A percentile compares a stretch with the other conserved stretches of the same genome.
Evolutionary conservation across 2,888 invertebrate species (phyloP).

Genomic region (Myopa testacea): DNA sequence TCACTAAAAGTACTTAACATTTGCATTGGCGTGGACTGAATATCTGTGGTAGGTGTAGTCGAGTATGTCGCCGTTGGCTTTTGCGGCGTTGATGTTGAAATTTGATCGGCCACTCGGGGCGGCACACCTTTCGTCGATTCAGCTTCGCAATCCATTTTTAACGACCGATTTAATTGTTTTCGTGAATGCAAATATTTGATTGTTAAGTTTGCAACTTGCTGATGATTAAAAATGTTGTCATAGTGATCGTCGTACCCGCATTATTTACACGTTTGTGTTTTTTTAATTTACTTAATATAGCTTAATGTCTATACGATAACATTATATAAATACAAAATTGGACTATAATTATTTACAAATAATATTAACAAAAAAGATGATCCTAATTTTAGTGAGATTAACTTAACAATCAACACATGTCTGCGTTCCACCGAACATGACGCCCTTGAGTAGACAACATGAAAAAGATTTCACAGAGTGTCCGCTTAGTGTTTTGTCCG

Average conservation of each 20-base stretch:
- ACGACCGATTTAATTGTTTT: not conserved
- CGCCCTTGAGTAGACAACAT: conserved; percentile 7
- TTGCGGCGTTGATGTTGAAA: conserved; percentile 62
- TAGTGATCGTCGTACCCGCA: conserved; percentile 19
- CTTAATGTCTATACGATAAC: conserved; percentile 31
- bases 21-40: conserved; percentile 33
- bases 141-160: conserved; percentile 55
- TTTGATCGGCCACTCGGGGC: conserved; percentile 49
- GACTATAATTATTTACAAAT: conserved; percentile 35
- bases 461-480: conserved; percentile 7
- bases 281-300: conserved; percentile 30
- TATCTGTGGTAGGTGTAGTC: conserved; percentile 39
- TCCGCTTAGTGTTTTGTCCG: conserved; percentile 1
- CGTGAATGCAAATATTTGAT: not conserved
- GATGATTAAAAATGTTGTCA: conserved; percentile 20
- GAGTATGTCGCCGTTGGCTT: conserved; percentile 46
- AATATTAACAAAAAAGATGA: conserved; percentile 28
- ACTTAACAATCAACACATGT: conserved; percentile 20
- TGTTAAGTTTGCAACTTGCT: conserved; percentile 18
- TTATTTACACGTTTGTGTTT: conserved; percentile 31
- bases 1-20: conserved; percentile 46
- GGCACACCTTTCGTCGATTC: conserved; percentile 13
- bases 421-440: not conserved
- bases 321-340: conserved; percentile 33
- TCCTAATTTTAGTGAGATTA: conserved; percentile 1